phyloP scores from a whole-genome alignment of 2,113 vertebrate species.

The rabbit (Oryctolagus cuniculus) region mOryCun1.1 NC_091435.1:107345001-107345500 shows the following conservation, averaged over 20 bases:
- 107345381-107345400: neutral
- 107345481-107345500: constrained; percentile 41
- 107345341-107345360: neutral
- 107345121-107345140: constrained; percentile 37
- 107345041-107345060: constrained; percentile 51
- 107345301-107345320: neutral
- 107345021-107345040: neutral
- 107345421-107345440: constrained; percentile 15
- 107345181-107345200: constrained; percentile 65
- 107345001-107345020: constrained; percentile 1
- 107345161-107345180: constrained; percentile 59
- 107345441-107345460: constrained; percentile 39
- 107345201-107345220: constrained; percentile 74
- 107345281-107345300: neutral
- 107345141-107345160: constrained; percentile 59
- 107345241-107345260: constrained; percentile 38
- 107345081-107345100: constrained; percentile 56
- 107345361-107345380: neutral
- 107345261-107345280: constrained; percentile 53
- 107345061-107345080: constrained; percentile 50
- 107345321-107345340: neutral
- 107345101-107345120: constrained; percentile 71
- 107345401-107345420: constrained; percentile 28
- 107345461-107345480: constrained; percentile 52
- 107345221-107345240: constrained; percentile 74